phyloP scores from a whole-genome alignment of 2,797 vertebrate genomes.

The Stomatorhinus walkeri region DNA sequence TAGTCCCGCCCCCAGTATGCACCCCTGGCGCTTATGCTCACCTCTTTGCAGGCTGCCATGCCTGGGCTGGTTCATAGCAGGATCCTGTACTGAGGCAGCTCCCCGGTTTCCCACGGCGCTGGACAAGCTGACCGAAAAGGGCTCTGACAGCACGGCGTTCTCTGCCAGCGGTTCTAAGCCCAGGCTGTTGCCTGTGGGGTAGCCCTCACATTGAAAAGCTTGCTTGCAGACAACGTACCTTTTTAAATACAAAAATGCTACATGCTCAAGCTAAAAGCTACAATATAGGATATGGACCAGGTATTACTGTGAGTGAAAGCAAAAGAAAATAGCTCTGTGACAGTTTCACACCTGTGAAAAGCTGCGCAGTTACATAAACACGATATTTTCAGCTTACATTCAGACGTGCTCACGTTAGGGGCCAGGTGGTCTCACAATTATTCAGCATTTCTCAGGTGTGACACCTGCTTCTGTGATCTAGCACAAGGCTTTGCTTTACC shows the following conservation, averaged over 20 bases:
- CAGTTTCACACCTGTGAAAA: not conserved
- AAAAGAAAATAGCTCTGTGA: not conserved
- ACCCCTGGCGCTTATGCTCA: conserved; percentile 37
- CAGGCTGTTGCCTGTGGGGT: conserved; percentile 66
- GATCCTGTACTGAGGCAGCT: conserved; percentile 72
- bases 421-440: not conserved
- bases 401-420: not conserved
- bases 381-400: not conserved
- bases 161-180: conserved; percentile 87
- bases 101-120: conserved; percentile 88
- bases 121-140: conserved; percentile 93
- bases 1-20: not conserved
- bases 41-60: conserved; percentile 90
- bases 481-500: not conserved
- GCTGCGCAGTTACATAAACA: not conserved
- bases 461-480: not conserved
- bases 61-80: conserved; percentile 73
- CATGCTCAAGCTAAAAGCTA: not conserved
- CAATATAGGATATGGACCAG: not conserved
- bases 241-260: not conserved
- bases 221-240: not conserved
- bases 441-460: not conserved
- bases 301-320: not conserved
- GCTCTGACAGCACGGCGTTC: conserved; percentile 88
- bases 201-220: not conserved